Evolutionary conservation across 2,113 vertebrate species (phyloP), one percentile per base, ranked within the genome.

Genomic region (Chaenogobius annularis): DNA sequence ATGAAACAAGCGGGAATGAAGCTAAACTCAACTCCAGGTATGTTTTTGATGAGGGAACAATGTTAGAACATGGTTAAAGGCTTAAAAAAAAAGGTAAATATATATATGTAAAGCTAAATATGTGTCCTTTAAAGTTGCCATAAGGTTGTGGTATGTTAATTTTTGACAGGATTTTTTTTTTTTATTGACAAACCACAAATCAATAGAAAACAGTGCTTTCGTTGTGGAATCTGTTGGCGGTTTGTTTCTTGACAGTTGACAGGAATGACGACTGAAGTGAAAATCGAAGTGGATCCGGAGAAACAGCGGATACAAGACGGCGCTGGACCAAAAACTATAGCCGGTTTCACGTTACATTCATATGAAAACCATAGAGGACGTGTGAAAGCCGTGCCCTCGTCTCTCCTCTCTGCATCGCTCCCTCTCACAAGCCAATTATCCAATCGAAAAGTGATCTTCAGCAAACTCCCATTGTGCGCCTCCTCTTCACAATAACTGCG

Each of bases 361-460:
- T 84, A 92, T 83, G 88, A 86, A 43, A 86, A 87, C 83, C 64
- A 84, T 87, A 75, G 13, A 88, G 89, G 86, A 90, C 85, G 90
- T 92, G 91, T 90, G 90, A 93, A 93, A 91, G 88, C 88, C 77
- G 72, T 87, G 89, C 83, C 89, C 87, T 88, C 89, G 78, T 73
- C 77, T 55, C 54, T 22, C 52, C 10, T 9, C 88, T 85, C 88
- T 83, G 86, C 37, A 9, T 5, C 37, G 37, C 37, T 7, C 80
- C 85, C 85, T 81, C 85, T 91, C 89, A 85, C 90, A 85, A 85
- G 61, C 82, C 88, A 83, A 91, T 91, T 92, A 92, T 92, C 91
- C 91, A 84, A 87, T 87, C 91, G 90, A 90, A 92, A 92, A 90
- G 85, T 85, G 87, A 93, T 93, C 92, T 91, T 88, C 67, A 58